Base-by-base conservation (phyloP, 1,140 invertebrate genomes). In the Drosophila mojavensis region DNA sequence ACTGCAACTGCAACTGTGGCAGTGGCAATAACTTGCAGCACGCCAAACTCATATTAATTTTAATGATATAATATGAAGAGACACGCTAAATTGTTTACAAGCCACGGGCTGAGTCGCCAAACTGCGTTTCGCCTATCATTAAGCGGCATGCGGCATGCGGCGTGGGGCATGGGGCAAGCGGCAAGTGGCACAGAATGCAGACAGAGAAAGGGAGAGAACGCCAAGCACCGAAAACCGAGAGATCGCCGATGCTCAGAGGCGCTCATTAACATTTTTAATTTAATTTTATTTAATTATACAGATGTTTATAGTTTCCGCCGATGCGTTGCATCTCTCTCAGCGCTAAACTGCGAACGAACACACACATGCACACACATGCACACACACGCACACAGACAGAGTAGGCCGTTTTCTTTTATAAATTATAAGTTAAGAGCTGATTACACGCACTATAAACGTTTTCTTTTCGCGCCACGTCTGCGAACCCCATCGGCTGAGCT, bases 231-330 rank as follows among this genome's bases (percentile, higher is more conserved):
- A 61, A 58, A 26, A 11, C 54, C 28, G 7, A 54, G 36, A 56
- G 54, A 13, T 58, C 39, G 15, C 20, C 58, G 10, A 50, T 17
- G 30, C 33, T 55, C 17, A 45, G 33, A 11, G 60, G 54, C 50
- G 24, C 11, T 88, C 80, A 88, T 88, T 88, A 88, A 83, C 84
- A 86, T 88, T 89, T 84, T 84, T 84, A 88, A 88, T 88, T 88
- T 88, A 81, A 88, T 88, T 88, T 88, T 88, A 88, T 88, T 84
- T 88, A 89, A 88, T 88, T 88, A 88, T 89, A 88, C 84, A 89
- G 74, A 89, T 84, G 80, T 88, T 89, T 89, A 88, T 89, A 78
- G 80, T 73, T 89, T 88, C 84, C 84, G 84, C 77, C 84, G 78
- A 83, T 83, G 84, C 80, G 81, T 84, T 84, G 41, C 54, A 75